Conservation (phyloP, 2,888 invertebrate species). For the Drosophila sordidapex region DNA sequence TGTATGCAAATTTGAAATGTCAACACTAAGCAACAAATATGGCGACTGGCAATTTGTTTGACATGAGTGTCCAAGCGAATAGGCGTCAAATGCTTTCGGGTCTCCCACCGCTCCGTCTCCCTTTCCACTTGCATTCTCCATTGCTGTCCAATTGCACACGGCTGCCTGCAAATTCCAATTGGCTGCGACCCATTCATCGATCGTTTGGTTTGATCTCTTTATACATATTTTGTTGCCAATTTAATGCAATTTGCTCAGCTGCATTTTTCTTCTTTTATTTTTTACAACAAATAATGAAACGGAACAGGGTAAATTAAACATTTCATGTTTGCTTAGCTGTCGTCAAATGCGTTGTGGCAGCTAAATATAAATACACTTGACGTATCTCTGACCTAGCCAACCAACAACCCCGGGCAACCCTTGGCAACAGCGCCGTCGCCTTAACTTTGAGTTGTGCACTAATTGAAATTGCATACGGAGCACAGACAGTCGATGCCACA, state of each 20-base stretch:
- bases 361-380: conserved; percentile 58
- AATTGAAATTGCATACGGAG: conserved; percentile 63
- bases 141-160: conserved; percentile 45
- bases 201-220: conserved; percentile 36
- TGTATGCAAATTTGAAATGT: conserved; percentile 68
- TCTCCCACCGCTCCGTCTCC: background rate
- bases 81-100: conserved; percentile 59
- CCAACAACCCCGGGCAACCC: background rate
- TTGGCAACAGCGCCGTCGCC: conserved; percentile 28
- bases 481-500: conserved; percentile 30
- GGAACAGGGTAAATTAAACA: conserved; percentile 31
- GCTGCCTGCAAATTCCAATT: conserved; percentile 61
- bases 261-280: conserved; percentile 21
- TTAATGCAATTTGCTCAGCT: conserved; percentile 57
- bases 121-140: background rate
- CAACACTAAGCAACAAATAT: conserved; percentile 69
- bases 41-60: conserved; percentile 65
- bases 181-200: conserved; percentile 53
- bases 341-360: conserved; percentile 55
- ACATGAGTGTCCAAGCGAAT: conserved; percentile 62
- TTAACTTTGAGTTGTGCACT: conserved; percentile 58
- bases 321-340: conserved; percentile 46
- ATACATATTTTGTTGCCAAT: conserved; percentile 35
- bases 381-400: conserved; percentile 29
- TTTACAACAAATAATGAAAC: conserved; percentile 22